Evolutionary conservation across 2,113 vertebrate species (phyloP), one percentile per base, ranked within the genome.

Genomic region (Hiodon tergisus): DNA sequence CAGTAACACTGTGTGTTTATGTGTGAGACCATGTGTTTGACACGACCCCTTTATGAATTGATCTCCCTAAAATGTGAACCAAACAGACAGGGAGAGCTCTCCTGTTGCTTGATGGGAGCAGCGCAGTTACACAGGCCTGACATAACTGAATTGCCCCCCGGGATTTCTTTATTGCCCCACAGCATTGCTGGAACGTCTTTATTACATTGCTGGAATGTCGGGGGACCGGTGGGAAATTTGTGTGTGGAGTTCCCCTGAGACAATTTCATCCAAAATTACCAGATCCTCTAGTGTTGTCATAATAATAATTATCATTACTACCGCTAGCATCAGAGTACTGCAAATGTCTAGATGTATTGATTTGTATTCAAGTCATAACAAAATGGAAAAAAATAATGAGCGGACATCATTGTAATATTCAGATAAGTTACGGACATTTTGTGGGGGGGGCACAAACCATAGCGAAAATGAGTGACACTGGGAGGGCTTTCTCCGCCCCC

Each of bases 241-340:
- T 0, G 54, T n/a, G 50, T 75, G 80, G 82, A 87, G 88, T 85
- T 78, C 3, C 31, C 74, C 77, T 73, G 73, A 85, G 81, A 86
- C 72, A 76, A 67, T 61, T 79, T 75, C 31, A 67, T 11, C 63
- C 59, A 3, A 9, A 2, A 47, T 70, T 65, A 78, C 65, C 55
- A 71, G 72, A 81, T 69, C 68, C 60, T 59, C 67, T n/a, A 5
- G 72, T 74, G 69, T 69, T 60, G 72, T 68, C 57, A 48, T 50
- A 78, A 70, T 77, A 79, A 66, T 79, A 76, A 78, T 67, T 31
- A 80, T 79, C 78, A 78, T 83, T 59, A 67, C 14, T 70, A 74
- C n/a, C 59, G 14, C 17, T 47, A 31, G 5, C 47, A 71, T 73
- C 78, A 9, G 53, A 69, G 78, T 31, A 31, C 31, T 31, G 31